These are phyloP conservation scores for Cariama cristata DNA, from an alignment of 2,113 vertebrate genomes.

Conservation along the genomic window DNA sequence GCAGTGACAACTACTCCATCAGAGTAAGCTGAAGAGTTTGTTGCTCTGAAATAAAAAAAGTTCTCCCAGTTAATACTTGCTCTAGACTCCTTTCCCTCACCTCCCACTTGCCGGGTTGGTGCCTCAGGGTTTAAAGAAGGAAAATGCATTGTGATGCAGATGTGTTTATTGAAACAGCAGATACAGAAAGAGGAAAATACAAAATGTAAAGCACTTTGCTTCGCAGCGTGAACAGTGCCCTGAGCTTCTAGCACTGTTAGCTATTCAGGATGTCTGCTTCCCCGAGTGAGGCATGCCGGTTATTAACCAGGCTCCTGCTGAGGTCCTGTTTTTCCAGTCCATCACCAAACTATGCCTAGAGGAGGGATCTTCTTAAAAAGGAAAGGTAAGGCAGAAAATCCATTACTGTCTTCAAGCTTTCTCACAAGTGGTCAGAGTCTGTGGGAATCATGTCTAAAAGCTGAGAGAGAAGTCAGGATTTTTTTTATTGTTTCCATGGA, in stretches of 20 bases:
- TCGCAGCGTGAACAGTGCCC: background rate
- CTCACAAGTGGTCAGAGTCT: background rate
- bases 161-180: background rate
- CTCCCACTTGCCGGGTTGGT: background rate
- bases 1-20: background rate
- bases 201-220: background rate
- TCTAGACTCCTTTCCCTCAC: background rate
- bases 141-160: background rate
- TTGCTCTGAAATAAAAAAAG: background rate
- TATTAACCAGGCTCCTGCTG: background rate
- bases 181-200: background rate
- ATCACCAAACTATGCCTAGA: background rate
- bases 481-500: slow-evolving; percentile 19
- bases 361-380: background rate
- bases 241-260: background rate
- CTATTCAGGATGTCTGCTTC: background rate
- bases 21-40: background rate
- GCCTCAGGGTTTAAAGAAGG: background rate
- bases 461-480: background rate
- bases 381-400: background rate
- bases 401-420: background rate
- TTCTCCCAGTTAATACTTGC: background rate
- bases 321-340: background rate
- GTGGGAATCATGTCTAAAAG: background rate
- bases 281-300: background rate